A percentile compares a stretch with the other conserved stretches of the same genome.
Conservation (phyloP, 2,113 vertebrate genomes). For the Bombycilla garrulus region DNA sequence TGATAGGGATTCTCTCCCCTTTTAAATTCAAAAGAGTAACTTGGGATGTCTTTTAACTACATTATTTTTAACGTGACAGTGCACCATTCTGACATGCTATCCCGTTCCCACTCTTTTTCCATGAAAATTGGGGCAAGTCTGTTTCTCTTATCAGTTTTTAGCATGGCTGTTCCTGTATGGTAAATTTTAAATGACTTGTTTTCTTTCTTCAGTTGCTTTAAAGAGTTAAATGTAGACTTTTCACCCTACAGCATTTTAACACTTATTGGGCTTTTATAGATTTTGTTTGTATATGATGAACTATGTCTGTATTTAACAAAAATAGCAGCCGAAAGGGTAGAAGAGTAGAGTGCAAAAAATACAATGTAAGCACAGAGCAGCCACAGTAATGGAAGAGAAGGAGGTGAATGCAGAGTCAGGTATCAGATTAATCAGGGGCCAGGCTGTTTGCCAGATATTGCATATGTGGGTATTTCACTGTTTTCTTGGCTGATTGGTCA, state of each 20-base stretch:
- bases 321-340: background rate
- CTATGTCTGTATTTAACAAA: background rate
- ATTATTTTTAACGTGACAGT: background rate
- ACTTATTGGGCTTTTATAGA: background rate
- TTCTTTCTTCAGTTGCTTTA: background rate
- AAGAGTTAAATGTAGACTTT: background rate
- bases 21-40: constrained; percentile 7
- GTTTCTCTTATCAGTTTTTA: constrained; percentile 12
- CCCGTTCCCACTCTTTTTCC: background rate
- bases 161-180: background rate
- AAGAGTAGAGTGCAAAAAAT: background rate
- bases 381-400: background rate
- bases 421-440: constrained; percentile 70
- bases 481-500: constrained; percentile 36
- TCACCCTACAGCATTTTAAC: background rate
- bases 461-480: constrained; percentile 62
- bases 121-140: background rate
- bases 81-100: background rate
- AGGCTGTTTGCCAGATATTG: constrained; percentile 77
- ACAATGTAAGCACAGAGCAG: constrained; percentile 14
- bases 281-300: background rate
- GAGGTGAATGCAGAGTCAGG: background rate
- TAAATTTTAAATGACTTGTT: background rate
- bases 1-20: background rate
- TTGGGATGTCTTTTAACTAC: background rate